Base-by-base conservation (phyloP, 1,140 invertebrate species). In the Drosophila takahashii region DNA sequence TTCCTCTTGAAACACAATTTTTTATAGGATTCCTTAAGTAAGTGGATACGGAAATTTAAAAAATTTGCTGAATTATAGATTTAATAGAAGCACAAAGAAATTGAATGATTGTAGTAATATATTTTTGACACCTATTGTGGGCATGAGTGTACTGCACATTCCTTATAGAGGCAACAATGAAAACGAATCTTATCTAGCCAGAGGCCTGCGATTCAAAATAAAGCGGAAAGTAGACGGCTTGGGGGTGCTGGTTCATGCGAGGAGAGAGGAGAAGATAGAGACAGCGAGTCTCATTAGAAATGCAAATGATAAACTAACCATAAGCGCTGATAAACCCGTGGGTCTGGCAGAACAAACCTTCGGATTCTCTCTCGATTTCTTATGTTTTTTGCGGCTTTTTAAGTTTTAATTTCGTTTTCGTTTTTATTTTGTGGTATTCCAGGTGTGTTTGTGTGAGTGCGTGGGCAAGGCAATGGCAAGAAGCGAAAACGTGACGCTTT, bases 401-500 rank as follows among this genome's bases (percentile, higher is more conserved):
- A 10, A 18, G 58, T 32, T 37, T 37, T 13, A 22, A 65, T 34
- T 15, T 45, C 6, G 41, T 48, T 34, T 15, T 45, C 6, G 41
- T 48, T 66, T 57, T 45, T 37, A 36, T 66, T 65, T 48, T 62
- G 36, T 61, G 44, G 56, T 73, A 85, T 48, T 81, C 60, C 56
- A 66, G 44, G 22, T 67, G 26, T 56, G 52, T 50, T 6, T 42
- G 41, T 62, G 41, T 60, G 45, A 39, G 47, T 62, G 58, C 52
- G 77, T 81, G 69, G 71, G 53, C 36, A 54, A 61, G 70, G 37
- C 73, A 64, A 70, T 65, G 64, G 59, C 59, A 84, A 69, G 89
- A 89, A 89, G 84, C 84, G 73, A 79, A 89, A 89, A 89, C 84
- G 84, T 84, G 84, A 72, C 72, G 57, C 76, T 84, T 77, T 84